Conservation (phyloP, 1,140 invertebrate species). For the Pygmarrhopalites habei region DNA sequence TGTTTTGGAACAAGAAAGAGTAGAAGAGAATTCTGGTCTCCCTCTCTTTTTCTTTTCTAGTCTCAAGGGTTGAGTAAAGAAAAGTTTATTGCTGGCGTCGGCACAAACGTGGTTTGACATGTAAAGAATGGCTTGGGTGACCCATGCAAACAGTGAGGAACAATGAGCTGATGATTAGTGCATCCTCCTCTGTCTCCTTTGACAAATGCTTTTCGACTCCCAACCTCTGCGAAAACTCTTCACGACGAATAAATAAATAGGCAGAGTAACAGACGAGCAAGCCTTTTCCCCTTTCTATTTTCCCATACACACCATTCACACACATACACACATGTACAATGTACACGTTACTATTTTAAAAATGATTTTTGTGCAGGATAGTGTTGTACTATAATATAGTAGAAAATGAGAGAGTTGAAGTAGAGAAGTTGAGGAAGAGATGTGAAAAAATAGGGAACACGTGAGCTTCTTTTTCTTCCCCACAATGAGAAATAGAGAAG, state of each 20-base stretch:
- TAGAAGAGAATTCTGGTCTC: too few relatives aligned
- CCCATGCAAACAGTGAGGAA: conserved; percentile 20
- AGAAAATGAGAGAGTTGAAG: too few relatives aligned
- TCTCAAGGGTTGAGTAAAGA: conserved; percentile 2
- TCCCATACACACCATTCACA: neutral
- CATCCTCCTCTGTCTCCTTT: conserved; percentile 5
- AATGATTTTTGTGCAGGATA: too few relatives aligned
- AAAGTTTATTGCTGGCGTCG: conserved; percentile 1
- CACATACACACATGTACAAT: neutral
- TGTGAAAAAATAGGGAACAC: too few relatives aligned
- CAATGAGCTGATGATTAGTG: conserved; percentile 26
- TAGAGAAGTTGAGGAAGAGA: too few relatives aligned
- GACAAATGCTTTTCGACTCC: conserved; percentile 11
- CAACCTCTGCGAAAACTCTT: conserved; percentile 16
- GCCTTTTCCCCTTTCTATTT: too few relatives aligned
- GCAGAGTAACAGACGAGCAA: neutral
- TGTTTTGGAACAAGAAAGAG: too few relatives aligned
- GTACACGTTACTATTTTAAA: too few relatives aligned
- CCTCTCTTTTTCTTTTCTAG: too few relatives aligned
- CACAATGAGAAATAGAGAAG: neutral
- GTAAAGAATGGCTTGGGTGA: conserved; percentile 20
- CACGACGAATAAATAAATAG: conserved; percentile 17
- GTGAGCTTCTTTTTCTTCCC: too few relatives aligned
- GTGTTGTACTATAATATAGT: too few relatives aligned
- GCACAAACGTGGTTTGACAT: neutral